Evolutionary conservation across 2,113 vertebrate species (phyloP).

Genomic region (Hydrolagus affinis): DNA sequence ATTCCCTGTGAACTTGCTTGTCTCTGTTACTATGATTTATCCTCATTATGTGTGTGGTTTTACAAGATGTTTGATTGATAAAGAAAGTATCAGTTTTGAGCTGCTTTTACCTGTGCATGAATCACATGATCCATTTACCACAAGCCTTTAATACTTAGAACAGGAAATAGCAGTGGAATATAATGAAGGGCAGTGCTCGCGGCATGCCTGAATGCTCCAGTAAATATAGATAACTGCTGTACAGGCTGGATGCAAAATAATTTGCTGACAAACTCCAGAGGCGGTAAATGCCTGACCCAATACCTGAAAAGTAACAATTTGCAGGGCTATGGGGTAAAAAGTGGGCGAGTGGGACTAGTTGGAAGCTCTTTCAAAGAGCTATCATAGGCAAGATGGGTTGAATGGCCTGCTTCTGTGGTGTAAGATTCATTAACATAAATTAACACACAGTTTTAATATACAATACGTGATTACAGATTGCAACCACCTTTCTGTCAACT

Average conservation of each 20-base stretch:
- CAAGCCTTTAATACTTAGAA: conserved; percentile 5
- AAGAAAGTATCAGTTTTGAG: background rate
- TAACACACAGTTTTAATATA: background rate
- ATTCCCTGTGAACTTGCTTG: background rate
- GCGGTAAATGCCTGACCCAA: no score
- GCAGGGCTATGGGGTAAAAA: no score
- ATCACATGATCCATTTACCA: conserved; percentile 8
- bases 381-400: no score
- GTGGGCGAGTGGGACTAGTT: no score
- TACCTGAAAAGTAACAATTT: no score
- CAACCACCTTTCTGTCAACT: conserved; percentile 51
- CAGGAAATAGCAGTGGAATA: conserved; percentile 1
- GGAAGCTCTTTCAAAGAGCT: no score
- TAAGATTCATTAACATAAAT: no score
- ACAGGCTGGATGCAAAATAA: background rate
- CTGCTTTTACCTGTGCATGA: background rate
- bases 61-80: background rate
- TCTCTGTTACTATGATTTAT: background rate
- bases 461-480: background rate
- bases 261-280: background rate
- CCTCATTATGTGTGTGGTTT: background rate
- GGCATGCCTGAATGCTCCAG: background rate
- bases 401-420: no score
- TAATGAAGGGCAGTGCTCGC: background rate
- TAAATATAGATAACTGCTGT: background rate